Conservation (phyloP, 2,888 invertebrate species). For the Heliconius charithonia region DNA sequence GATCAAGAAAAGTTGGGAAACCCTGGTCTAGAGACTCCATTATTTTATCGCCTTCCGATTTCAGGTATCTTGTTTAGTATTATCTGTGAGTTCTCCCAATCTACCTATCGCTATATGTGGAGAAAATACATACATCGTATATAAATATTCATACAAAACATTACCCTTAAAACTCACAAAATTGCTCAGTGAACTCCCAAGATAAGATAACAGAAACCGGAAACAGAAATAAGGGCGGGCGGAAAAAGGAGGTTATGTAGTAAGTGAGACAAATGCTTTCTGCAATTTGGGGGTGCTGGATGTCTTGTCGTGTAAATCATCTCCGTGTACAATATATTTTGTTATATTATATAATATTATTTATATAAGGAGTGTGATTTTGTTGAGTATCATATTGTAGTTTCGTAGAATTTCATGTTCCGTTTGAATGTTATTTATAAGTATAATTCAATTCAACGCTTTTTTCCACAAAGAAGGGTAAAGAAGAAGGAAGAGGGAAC, state of each 20-base stretch:
- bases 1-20: too few species aligned
- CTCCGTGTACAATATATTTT: constrained; percentile 9
- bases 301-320: constrained; percentile 7
- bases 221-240: constrained; percentile 23
- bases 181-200: not conserved
- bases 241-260: constrained; percentile 1
- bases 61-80: too few species aligned
- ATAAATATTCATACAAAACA: not conserved
- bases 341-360: not conserved
- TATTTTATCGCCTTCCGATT: too few species aligned
- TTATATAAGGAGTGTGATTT: not conserved
- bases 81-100: not conserved
- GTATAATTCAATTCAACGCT: not conserved
- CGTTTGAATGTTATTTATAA: not conserved
- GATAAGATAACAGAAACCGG: constrained; percentile 16
- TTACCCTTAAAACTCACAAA: not conserved
- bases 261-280: constrained; percentile 23
- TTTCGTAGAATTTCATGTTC: not conserved
- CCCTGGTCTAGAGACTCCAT: too few species aligned
- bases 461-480: not conserved
- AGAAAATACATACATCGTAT: not conserved
- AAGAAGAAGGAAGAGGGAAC: not conserved
- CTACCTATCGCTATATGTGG: not conserved
- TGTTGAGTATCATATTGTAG: not conserved
- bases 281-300: constrained; percentile 15